phyloP scores from a whole-genome alignment of 2,888 invertebrate species.

The Strigamia maritima region DNA sequence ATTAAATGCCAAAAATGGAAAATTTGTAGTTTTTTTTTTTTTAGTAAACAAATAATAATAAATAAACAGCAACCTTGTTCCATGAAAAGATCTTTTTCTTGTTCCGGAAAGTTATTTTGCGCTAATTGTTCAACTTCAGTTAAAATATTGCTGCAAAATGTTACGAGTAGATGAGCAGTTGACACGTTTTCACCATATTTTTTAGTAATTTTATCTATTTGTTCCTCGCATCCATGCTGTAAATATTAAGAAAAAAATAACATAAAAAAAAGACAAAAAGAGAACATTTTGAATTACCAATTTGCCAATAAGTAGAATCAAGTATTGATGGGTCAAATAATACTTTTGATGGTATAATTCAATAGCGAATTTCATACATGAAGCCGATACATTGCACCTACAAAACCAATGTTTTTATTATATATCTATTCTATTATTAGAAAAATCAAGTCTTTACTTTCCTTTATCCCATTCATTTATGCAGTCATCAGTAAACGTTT shows the following conservation, averaged over 20 bases:
- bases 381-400: not conserved
- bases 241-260: too few species aligned
- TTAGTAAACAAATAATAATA: too few species aligned
- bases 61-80: too few species aligned
- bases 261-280: too few species aligned
- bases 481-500: not conserved
- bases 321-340: not conserved
- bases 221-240: not conserved
- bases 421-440: too few species aligned
- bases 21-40: not conserved
- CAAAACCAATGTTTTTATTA: not conserved
- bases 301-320: not conserved
- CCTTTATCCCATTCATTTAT: not conserved
- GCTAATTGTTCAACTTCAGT: not conserved
- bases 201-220: not conserved
- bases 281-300: not conserved
- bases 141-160: not conserved
- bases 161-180: not conserved
- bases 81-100: not conserved
- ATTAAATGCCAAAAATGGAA: not conserved
- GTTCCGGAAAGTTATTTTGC: not conserved
- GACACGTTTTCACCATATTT: not conserved
- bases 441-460: too few species aligned
- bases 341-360: not conserved
- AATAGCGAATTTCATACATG: not conserved